Evolutionary conservation across 2,888 invertebrate genomes (phyloP).

Genomic region (Eustalomyia histrio): DNA sequence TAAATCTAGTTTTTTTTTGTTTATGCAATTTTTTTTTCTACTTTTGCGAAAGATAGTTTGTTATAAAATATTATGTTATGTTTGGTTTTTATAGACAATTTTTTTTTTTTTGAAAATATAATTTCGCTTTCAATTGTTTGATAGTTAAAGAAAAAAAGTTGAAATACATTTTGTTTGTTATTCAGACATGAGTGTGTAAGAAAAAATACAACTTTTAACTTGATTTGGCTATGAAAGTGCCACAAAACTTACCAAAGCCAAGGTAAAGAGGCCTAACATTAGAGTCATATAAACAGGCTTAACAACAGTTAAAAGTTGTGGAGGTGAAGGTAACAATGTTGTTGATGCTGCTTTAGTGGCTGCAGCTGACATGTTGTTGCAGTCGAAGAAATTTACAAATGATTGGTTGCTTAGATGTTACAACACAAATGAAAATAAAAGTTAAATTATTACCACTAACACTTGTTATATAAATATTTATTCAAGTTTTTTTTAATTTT

Average conservation of each 20-base stretch:
- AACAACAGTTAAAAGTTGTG: slow-evolving; percentile 34
- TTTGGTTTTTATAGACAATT: not conserved
- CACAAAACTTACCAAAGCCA: slow-evolving; percentile 60
- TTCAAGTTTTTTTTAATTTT: not conserved
- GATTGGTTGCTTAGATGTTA: slow-evolving; percentile 30
- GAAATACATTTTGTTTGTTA: not conserved
- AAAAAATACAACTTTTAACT: slow-evolving; percentile 42
- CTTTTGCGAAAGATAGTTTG: not conserved
- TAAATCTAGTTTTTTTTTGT: not conserved
- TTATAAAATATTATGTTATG: slow-evolving; percentile 6
- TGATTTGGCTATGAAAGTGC: slow-evolving; percentile 29
- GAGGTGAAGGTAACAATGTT: slow-evolving; percentile 52
- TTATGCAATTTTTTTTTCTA: not conserved
- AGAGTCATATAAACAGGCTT: slow-evolving; percentile 57
- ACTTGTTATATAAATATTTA: slow-evolving; percentile 29
- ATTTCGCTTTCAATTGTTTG: slow-evolving; percentile 37
- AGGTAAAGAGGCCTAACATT: slow-evolving; percentile 59
- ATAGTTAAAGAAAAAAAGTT: not conserved
- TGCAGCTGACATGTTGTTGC: slow-evolving; percentile 40
- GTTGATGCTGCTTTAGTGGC: slow-evolving; percentile 21
- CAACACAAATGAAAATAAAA: slow-evolving; percentile 54
- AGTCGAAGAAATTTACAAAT: not conserved
- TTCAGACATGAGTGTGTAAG: not conserved
- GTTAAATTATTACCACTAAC: not conserved
- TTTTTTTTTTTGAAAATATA: not conserved